Conservation (phyloP, 2,113 vertebrate species). For the Nothobranchius kuhntae region DNA sequence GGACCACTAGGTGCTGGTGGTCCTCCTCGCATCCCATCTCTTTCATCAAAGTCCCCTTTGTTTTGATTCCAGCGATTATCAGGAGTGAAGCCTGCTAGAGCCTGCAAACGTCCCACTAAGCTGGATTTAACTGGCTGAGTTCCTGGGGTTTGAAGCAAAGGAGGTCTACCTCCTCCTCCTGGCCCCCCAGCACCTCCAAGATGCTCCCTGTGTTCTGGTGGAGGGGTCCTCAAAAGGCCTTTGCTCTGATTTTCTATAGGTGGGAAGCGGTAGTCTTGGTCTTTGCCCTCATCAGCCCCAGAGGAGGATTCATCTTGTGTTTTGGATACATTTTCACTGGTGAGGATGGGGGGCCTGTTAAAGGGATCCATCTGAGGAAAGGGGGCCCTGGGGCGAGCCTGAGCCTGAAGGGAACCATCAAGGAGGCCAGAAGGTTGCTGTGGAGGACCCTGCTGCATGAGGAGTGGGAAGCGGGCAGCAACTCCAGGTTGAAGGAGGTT, state of each 20-base stretch:
- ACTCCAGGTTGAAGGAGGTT: constrained; percentile 84
- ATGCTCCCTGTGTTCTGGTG: constrained; percentile 88
- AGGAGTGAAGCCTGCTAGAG: constrained; percentile 86
- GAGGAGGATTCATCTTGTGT: constrained; percentile 82
- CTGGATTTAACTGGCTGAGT: constrained; percentile 61
- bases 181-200: constrained; percentile 61
- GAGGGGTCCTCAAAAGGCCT: constrained; percentile 80
- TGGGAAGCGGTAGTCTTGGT: constrained; percentile 98
- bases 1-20: constrained; percentile 79
- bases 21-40: constrained; percentile 81
- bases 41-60: constrained; percentile 95
- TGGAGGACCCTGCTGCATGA: constrained; percentile 87
- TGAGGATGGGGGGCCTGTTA: constrained; percentile 80
- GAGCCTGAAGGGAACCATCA: constrained; percentile 85
- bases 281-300: constrained; percentile 88
- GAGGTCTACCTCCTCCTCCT: constrained; percentile 53
- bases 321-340: constrained; percentile 82
- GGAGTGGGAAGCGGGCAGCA: constrained; percentile 85
- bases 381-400: constrained; percentile 82
- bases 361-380: constrained; percentile 92
- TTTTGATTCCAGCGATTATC: constrained; percentile 92
- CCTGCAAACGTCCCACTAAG: constrained; percentile 78
- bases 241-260: constrained; percentile 80
- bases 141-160: constrained; percentile 75
- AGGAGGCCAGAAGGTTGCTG: constrained; percentile 79